A percentile compares a stretch with the other conserved stretches of the same genome.
Conservation (phyloP, 2,797 vertebrate genomes). For the Euthynnus affinis region DNA sequence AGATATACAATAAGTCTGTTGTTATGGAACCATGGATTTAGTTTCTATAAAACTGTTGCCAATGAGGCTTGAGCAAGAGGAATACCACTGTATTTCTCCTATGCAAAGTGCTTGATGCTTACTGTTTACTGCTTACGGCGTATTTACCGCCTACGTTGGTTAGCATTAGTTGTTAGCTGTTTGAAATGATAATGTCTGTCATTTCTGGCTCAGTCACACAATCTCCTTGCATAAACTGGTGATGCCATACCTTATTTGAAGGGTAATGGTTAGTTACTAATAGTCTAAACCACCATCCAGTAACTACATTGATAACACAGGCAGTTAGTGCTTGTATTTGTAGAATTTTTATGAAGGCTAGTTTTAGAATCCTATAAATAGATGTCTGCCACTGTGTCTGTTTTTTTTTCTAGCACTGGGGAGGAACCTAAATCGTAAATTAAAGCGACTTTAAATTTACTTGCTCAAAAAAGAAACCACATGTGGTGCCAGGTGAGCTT, state of each 20-base stretch:
- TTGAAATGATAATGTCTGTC: not conserved
- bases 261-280: no score
- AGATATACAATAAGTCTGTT: not conserved
- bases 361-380: no score
- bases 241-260: not conserved
- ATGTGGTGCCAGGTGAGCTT: not conserved
- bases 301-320: no score
- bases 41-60: not conserved
- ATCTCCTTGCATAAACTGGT: not conserved
- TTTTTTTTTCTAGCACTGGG: no score
- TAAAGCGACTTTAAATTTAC: not conserved
- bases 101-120: no score
- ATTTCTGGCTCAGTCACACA: not conserved
- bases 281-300: not conserved
- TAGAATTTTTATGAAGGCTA: no score
- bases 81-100: not conserved
- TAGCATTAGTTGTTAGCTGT: not conserved
- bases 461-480: not conserved
- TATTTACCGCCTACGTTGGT: not conserved
- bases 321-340: not conserved
- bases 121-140: no score
- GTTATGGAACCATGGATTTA: not conserved
- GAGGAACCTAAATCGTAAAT: not conserved
- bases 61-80: not conserved
- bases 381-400: not conserved